Conservation (phyloP, 2,113 vertebrate genomes). For the Dascyllus trimaculatus region DNA sequence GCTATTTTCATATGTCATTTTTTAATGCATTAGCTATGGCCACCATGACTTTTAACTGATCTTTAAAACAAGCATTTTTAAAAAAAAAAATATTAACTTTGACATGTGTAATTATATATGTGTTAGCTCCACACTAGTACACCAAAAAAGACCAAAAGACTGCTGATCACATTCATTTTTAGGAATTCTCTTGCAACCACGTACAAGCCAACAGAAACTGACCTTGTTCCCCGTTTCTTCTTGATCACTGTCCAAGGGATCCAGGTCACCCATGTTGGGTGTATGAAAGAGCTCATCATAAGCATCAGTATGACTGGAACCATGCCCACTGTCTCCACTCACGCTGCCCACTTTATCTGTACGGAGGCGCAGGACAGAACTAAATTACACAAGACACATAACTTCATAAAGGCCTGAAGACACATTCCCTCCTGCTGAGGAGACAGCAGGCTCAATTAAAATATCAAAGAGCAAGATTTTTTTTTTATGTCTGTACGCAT, state of each 20-base stretch:
- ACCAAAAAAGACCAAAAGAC: not conserved
- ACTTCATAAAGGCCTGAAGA: slow-evolving; percentile 29
- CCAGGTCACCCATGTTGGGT: slow-evolving; percentile 80
- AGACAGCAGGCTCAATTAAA: slow-evolving; percentile 41
- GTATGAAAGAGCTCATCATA: slow-evolving; percentile 95
- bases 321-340: slow-evolving; percentile 84
- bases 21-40: too few species aligned
- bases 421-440: slow-evolving; percentile 13
- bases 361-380: slow-evolving; percentile 29
- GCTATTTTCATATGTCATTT: too few species aligned
- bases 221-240: slow-evolving; percentile 87
- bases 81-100: too few species aligned
- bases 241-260: slow-evolving; percentile 85
- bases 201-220: not conserved
- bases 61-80: too few species aligned
- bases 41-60: too few species aligned
- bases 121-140: too few species aligned
- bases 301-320: slow-evolving; percentile 83
- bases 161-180: not conserved
- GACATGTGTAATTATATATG: too few species aligned
- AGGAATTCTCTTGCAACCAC: too few species aligned
- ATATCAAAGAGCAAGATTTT: slow-evolving; percentile 19
- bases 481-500: not conserved
- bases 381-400: slow-evolving; percentile 21
- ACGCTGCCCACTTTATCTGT: slow-evolving; percentile 85